Percentiles rank a stretch among this genome's conserved stretches.
phyloP scores from a whole-genome alignment of 2,113 vertebrate genomes.

The Pholis gunnellus region DNA sequence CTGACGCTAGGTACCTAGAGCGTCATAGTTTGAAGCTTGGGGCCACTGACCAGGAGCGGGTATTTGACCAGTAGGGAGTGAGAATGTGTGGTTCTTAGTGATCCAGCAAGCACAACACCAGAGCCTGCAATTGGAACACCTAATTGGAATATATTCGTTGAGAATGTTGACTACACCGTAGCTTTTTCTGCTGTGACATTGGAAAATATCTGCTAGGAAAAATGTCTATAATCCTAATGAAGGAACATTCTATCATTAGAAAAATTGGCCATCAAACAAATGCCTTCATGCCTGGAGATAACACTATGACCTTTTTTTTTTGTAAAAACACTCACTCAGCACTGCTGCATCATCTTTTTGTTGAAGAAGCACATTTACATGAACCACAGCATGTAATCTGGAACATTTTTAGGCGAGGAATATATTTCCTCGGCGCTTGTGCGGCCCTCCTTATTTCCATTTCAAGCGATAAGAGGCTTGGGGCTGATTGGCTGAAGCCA shows the following conservation, averaged over 20 bases:
- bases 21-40: too few relatives aligned
- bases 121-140: neutral
- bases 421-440: slow-evolving; percentile 7
- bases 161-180: neutral
- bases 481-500: slow-evolving; percentile 17
- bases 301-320: neutral
- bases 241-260: neutral
- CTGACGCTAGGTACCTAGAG: neutral
- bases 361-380: neutral
- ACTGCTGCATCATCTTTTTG: neutral
- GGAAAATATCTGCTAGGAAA: neutral
- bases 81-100: neutral
- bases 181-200: neutral
- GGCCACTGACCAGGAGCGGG: too few relatives aligned
- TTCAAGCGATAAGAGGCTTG: neutral
- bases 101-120: neutral
- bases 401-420: neutral
- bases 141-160: neutral
- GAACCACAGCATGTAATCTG: neutral
- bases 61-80: too few relatives aligned
- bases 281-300: too few relatives aligned
- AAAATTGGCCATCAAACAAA: neutral
- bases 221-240: neutral
- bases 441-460: neutral
- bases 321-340: neutral